Percentiles rank a stretch among this genome's conserved stretches.
Evolutionary conservation across 2,797 vertebrate species (phyloP).

Genomic region (Onychomys torridus): DNA sequence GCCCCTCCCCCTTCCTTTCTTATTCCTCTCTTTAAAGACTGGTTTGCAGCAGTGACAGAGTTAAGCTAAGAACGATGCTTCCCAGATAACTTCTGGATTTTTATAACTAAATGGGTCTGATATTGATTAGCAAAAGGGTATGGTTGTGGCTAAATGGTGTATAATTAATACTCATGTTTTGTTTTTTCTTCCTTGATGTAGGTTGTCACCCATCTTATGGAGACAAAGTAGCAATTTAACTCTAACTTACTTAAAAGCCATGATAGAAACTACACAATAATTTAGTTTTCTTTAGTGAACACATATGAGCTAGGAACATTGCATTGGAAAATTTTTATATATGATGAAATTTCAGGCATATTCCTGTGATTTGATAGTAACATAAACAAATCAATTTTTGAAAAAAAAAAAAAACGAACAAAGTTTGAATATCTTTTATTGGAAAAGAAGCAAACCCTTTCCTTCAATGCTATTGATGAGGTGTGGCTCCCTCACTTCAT

Average conservation of each 20-base stretch:
- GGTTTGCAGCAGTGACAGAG: neutral
- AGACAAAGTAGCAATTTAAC: conserved; percentile 8
- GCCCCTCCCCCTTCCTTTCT: neutral
- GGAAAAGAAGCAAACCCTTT: conserved; percentile 47
- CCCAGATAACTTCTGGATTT: conserved; percentile 9
- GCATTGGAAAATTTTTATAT: neutral
- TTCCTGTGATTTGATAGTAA: conserved; percentile 10
- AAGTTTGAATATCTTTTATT: neutral
- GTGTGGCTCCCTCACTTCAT: conserved; percentile 38
- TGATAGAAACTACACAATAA: neutral
- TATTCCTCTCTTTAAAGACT: neutral
- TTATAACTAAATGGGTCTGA: conserved; percentile 45
- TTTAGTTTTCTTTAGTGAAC: conserved; percentile 30
- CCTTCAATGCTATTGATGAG: conserved; percentile 53
- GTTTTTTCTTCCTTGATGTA: conserved; percentile 33
- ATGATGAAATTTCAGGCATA: conserved; percentile 49
- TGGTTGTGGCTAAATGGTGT: conserved; percentile 11
- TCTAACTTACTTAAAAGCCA: conserved; percentile 15
- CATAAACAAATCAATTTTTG: neutral
- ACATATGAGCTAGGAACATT: neutral
- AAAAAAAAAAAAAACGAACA: conserved; percentile 58
- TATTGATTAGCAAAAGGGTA: conserved; percentile 40
- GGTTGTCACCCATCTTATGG: neutral
- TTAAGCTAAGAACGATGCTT: conserved; percentile 24
- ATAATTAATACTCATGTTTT: neutral